Percentiles rank a stretch among this genome's conserved stretches.
These are phyloP conservation scores for Peromyscus attwateri DNA, from an alignment of 2,797 vertebrate genomes.

Conservation along the genomic window DNA sequence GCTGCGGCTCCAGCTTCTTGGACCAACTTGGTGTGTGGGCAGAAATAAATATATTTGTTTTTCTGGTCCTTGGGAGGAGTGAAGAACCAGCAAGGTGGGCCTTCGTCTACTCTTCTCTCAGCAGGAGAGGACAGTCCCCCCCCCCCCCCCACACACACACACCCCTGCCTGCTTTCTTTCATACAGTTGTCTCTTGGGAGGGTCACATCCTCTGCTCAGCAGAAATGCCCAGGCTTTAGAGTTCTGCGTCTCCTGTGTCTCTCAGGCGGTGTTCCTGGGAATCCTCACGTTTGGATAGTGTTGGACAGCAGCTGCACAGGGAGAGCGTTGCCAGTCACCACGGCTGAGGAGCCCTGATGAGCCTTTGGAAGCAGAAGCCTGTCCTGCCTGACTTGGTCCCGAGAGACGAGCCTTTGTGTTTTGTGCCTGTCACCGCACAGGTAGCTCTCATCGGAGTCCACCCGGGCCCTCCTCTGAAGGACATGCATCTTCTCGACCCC, in stretches of 20 bases:
- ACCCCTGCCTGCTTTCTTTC: not conserved
- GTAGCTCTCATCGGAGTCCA: not conserved
- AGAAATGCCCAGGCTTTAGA: not conserved
- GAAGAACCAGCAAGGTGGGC: not conserved
- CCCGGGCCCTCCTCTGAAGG: not conserved
- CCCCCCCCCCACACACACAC: not conserved
- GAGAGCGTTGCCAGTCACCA: not conserved
- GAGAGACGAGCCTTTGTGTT: not conserved
- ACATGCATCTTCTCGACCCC: not conserved
- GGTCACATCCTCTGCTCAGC: fast-evolving
- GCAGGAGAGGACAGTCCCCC: not conserved
- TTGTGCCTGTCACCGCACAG: not conserved
- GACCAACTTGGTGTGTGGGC: not conserved
- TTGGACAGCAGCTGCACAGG: not conserved
- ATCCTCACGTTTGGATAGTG: not conserved
- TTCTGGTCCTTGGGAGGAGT: not conserved
- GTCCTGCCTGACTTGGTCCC: not conserved
- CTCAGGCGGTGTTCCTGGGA: not conserved
- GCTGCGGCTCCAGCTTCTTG: not conserved
- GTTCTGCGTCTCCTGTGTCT: not conserved
- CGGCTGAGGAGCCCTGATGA: fast-evolving
- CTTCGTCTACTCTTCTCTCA: not conserved
- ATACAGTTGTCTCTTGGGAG: not conserved
- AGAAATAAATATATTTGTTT: not conserved
- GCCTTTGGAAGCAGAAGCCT: not conserved